A percentile compares a stretch with the other conserved stretches of the same genome.
These are phyloP conservation scores for Syngnathus acus DNA, from an alignment of 2,797 vertebrate species.

Conservation along the genomic window DNA sequence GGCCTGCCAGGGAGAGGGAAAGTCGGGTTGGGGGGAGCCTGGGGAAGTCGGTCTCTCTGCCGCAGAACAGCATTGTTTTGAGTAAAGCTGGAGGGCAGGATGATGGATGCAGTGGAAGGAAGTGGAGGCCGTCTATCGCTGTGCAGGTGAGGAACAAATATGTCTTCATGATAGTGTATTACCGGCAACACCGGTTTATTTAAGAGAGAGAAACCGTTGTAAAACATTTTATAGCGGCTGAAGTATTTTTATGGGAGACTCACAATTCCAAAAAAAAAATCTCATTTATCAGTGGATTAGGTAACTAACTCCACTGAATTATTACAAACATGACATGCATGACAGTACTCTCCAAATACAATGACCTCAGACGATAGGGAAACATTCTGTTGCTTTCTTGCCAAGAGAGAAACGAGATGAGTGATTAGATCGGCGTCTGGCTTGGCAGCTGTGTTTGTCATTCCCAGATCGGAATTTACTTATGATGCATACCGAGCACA, in stretches of 20 bases:
- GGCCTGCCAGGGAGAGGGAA: conserved; percentile 56
- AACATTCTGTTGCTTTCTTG: conserved; percentile 4
- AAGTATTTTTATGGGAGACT: neutral
- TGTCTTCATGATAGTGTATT: too few relatives aligned
- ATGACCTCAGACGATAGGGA: conserved; percentile 2
- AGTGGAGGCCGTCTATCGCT: conserved; percentile 94
- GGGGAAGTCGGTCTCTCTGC: conserved; percentile 71
- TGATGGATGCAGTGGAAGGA: conserved; percentile 72
- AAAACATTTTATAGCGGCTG: too few relatives aligned
- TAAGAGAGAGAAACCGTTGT: too few relatives aligned
- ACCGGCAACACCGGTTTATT: neutral
- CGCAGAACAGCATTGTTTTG: conserved; percentile 77
- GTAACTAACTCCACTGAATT: too few relatives aligned
- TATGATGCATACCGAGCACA: conserved; percentile 4
- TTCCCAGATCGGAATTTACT: conserved; percentile 8
- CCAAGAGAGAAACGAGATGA: conserved; percentile 8
- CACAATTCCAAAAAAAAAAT: neutral
- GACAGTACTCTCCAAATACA: neutral
- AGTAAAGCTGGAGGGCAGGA: conserved; percentile 76
- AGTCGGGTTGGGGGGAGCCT: conserved; percentile 57
- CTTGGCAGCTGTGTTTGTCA: conserved; percentile 13
- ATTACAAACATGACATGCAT: neutral
- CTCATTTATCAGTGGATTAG: neutral
- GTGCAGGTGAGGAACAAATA: conserved; percentile 75
- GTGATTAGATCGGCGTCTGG: conserved; percentile 1